Evolutionary conservation across 1,140 invertebrate species (phyloP).

Genomic region (Sminthurides bifidus): DNA sequence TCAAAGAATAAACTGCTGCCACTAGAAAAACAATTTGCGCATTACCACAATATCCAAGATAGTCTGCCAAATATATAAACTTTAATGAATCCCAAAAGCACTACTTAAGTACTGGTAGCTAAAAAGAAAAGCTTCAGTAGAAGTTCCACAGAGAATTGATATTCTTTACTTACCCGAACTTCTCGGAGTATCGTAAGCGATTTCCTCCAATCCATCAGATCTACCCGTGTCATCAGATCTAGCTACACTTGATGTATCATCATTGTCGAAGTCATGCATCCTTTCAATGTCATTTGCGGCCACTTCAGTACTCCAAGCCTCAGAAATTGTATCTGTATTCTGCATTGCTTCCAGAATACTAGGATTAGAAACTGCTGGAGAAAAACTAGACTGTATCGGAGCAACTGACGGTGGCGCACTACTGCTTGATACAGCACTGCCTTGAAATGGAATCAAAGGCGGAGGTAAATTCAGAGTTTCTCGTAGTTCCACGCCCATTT

Average conservation of each 20-base stretch:
- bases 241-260: constrained; percentile 63
- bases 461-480: too few relatives aligned
- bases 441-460: too few relatives aligned
- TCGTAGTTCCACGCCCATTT: constrained; percentile 49
- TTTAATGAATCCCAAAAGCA: not conserved
- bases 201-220: constrained; percentile 48
- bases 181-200: constrained; percentile 32
- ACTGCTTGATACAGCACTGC: too few relatives aligned
- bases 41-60: constrained; percentile 36
- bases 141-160: not conserved
- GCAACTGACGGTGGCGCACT: too few relatives aligned
- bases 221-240: constrained; percentile 58
- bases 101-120: not conserved
- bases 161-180: constrained; percentile 18
- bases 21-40: too few relatives aligned
- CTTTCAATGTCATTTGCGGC: constrained; percentile 87
- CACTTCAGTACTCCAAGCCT: constrained; percentile 93
- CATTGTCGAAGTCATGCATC: constrained; percentile 73
- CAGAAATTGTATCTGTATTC: constrained; percentile 23
- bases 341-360: constrained; percentile 6
- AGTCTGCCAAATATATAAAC: constrained; percentile 25
- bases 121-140: not conserved
- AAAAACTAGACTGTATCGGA: too few relatives aligned
- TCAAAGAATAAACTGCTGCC: too few relatives aligned
- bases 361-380: not conserved